Evolutionary conservation across 1,140 invertebrate genomes (phyloP).

Genomic region (Apolygus lucorum): DNA sequence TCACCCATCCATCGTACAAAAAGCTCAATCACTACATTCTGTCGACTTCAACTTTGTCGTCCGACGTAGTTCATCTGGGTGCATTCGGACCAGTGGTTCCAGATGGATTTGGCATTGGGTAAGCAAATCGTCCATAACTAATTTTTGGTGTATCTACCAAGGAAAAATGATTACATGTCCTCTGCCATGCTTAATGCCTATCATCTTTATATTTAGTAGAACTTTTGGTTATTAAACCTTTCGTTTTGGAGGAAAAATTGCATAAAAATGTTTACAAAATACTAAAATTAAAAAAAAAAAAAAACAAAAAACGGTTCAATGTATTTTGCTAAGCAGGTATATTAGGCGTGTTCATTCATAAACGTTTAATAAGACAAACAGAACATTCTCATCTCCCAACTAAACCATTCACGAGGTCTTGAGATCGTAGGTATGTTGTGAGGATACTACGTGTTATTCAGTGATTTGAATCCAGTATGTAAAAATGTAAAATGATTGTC

Average conservation of each 20-base stretch:
- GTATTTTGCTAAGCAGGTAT: too few species aligned
- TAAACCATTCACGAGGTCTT: too few species aligned
- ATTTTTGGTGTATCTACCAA: not conserved
- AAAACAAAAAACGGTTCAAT: not conserved
- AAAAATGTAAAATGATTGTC: too few species aligned
- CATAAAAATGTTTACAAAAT: not conserved
- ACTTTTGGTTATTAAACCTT: not conserved
- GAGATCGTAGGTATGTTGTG: too few species aligned
- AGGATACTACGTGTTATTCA: too few species aligned
- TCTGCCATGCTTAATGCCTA: not conserved
- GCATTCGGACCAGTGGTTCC: conserved; percentile 87
- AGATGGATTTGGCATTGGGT: conserved; percentile 88
- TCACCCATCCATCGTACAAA: conserved; percentile 68
- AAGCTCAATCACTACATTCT: conserved; percentile 82
- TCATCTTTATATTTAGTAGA: not conserved
- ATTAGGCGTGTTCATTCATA: too few species aligned
- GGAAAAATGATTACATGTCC: not conserved
- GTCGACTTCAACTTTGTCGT: conserved; percentile 90
- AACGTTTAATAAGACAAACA: too few species aligned
- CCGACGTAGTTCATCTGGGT: conserved; percentile 76
- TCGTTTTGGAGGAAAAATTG: not conserved
- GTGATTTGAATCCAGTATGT: too few species aligned
- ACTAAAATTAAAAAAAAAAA: not conserved
- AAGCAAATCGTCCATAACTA: conserved; percentile 37
- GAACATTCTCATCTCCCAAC: too few species aligned